A percentile compares a stretch with the other conserved stretches of the same genome.
Conservation (phyloP, 1,140 invertebrate species). For the Thaumatotibia leucotreta region DNA sequence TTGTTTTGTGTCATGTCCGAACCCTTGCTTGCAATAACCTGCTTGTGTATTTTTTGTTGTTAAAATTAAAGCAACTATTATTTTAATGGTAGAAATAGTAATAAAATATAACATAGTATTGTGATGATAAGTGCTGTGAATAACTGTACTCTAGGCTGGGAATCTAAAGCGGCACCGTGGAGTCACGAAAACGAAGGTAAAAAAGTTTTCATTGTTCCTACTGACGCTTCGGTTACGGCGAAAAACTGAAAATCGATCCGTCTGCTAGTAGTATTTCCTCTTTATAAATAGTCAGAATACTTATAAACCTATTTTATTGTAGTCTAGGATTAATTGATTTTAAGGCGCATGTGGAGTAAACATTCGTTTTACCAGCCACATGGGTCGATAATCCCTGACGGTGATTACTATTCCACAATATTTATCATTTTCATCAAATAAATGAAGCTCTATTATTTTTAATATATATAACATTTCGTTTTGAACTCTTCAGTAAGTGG, state of each 20-base stretch:
- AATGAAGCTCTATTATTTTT: not conserved
- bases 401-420: not conserved
- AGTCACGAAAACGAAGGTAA: conserved; percentile 76
- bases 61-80: conserved; percentile 44
- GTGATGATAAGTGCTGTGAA: conserved; percentile 76
- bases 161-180: conserved; percentile 75
- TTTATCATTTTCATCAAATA: not conserved
- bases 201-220: conserved; percentile 72
- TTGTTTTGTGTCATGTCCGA: conserved; percentile 65
- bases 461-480: not conserved
- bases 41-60: conserved; percentile 70
- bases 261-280: not conserved
- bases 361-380: conserved; percentile 8
- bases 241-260: conserved; percentile 56
- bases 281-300: not conserved
- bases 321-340: not conserved
- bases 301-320: not conserved
- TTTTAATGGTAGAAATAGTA: conserved; percentile 63
- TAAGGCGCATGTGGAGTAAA: conserved; percentile 1
- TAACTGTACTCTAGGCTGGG: conserved; percentile 71
- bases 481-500: not conserved
- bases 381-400: conserved; percentile 3
- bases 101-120: conserved; percentile 62
- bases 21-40: conserved; percentile 62
- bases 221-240: conserved; percentile 46